Percentiles rank a stretch among this genome's conserved stretches.
Conservation (phyloP, 2,113 vertebrate species). For the Oostethus manadensis region DNA sequence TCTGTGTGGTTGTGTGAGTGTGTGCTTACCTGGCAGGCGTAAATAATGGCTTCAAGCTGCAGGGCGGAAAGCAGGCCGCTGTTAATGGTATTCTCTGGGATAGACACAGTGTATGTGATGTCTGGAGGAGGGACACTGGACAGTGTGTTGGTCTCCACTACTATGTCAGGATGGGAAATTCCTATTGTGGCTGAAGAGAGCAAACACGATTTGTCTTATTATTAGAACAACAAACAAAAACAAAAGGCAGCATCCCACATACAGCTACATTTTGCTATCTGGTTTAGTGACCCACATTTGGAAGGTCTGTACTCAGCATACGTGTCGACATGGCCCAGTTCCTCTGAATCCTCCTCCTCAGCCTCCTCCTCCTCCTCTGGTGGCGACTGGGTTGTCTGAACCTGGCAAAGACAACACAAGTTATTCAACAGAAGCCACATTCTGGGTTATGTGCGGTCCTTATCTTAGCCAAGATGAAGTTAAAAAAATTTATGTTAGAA, state of each 20-base stretch:
- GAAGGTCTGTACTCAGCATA: conserved; percentile 93
- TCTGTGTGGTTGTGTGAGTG: background rate
- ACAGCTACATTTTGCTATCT: conserved; percentile 1
- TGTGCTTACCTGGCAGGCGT: conserved; percentile 87
- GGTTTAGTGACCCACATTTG: conserved; percentile 77
- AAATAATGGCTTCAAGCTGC: conserved; percentile 95
- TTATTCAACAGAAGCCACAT: background rate
- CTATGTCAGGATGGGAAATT: conserved; percentile 91
- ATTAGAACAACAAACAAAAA: background rate
- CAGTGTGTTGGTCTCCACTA: conserved; percentile 95
- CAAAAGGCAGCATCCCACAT: background rate
- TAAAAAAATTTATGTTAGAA: conserved; percentile 3
- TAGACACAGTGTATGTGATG: conserved; percentile 86
- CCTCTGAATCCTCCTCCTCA: conserved; percentile 88
- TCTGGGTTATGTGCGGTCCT: background rate
- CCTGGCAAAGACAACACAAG: conserved; percentile 18
- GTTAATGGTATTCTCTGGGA: conserved; percentile 71
- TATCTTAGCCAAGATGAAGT: conserved; percentile 8
- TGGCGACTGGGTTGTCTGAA: conserved; percentile 69
- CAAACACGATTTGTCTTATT: background rate
- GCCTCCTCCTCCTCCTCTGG: conserved; percentile 89
- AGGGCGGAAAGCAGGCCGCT: conserved; percentile 83
- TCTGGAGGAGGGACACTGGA: conserved; percentile 96
- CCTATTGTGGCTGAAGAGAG: conserved; percentile 82
- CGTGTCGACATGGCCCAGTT: conserved; percentile 92